Percentiles rank a stretch among this genome's conserved stretches.
These are phyloP conservation scores for Eupleurogrammus muticus DNA, from an alignment of 2,797 vertebrate species.

Conservation along the genomic window DNA sequence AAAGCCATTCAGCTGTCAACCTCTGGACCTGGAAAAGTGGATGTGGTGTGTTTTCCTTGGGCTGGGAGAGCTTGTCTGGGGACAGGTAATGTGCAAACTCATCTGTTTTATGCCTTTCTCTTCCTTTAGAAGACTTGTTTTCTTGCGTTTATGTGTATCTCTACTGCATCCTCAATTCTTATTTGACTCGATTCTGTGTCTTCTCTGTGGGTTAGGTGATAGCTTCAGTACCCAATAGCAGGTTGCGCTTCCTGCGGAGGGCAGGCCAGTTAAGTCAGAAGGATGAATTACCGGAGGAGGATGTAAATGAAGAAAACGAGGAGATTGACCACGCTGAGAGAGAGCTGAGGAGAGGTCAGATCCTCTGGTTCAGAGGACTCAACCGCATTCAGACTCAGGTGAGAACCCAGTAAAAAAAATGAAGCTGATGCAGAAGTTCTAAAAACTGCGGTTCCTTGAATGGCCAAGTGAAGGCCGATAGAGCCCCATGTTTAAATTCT, in stretches of 20 bases:
- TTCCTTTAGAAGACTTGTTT: background rate
- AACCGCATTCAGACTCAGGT: slow-evolving; percentile 99
- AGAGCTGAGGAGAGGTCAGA: slow-evolving; percentile 96
- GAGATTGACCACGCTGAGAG: slow-evolving; percentile 98
- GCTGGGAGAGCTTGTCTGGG: slow-evolving; percentile 97
- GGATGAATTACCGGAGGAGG: slow-evolving; percentile 93
- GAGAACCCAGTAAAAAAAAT: slow-evolving; percentile 46
- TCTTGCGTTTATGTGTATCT: slow-evolving; percentile 1
- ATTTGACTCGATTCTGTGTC: slow-evolving; percentile 22
- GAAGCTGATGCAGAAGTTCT: too few relatives aligned
- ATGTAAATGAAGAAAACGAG: slow-evolving; percentile 94
- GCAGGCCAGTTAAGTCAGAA: slow-evolving; percentile 93
- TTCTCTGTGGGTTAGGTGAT: slow-evolving; percentile 87
- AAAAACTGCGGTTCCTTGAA: too few relatives aligned
- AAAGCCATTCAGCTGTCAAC: slow-evolving; percentile 97
- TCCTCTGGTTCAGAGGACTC: slow-evolving; percentile 98
- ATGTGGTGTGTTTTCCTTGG: slow-evolving; percentile 99
- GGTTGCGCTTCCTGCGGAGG: slow-evolving; percentile 93
- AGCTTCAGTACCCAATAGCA: slow-evolving; percentile 92
- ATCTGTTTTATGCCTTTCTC: slow-evolving; percentile 19
- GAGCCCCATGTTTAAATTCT: too few relatives aligned
- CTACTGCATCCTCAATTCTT: background rate
- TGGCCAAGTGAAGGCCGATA: too few relatives aligned
- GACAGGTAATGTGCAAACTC: slow-evolving; percentile 89
- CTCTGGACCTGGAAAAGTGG: slow-evolving; percentile 96